Evolutionary conservation across 64 coral and sea anemone genomes (phyloP).

Genomic region (Platygyra sinensis): DNA sequence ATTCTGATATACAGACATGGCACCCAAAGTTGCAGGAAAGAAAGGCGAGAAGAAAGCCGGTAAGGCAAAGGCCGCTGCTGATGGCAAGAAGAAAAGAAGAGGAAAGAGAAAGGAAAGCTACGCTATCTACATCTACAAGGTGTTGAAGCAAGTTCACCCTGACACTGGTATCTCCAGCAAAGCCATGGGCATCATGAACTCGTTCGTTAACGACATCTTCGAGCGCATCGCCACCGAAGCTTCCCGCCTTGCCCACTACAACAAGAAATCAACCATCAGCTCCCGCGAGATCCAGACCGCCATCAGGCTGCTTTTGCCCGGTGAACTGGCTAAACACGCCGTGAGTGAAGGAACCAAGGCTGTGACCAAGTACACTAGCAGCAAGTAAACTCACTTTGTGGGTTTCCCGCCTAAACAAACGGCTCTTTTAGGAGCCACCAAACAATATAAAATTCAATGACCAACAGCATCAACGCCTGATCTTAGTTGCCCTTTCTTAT

Average conservation of each 20-base stretch:
- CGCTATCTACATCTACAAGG: slow-evolving; percentile 54
- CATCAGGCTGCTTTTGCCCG: slow-evolving; percentile 28
- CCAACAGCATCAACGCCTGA: no score
- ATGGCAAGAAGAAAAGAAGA: slow-evolving; percentile 15
- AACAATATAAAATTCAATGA: no score
- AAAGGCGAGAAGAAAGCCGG: no score
- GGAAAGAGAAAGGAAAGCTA: slow-evolving; percentile 46
- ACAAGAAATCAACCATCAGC: slow-evolving; percentile 56
- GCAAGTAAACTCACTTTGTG: slow-evolving; percentile 20
- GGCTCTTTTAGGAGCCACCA: slow-evolving; percentile 7
- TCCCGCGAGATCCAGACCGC: slow-evolving; percentile 35
- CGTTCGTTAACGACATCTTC: slow-evolving; percentile 78
- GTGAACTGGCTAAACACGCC: slow-evolving; percentile 22
- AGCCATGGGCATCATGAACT: slow-evolving; percentile 79
- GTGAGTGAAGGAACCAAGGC: slow-evolving; percentile 26
- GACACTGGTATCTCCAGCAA: slow-evolving; percentile 78
- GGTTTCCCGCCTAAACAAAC: slow-evolving; percentile 1
- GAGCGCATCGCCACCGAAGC: slow-evolving; percentile 77
- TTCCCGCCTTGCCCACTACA: slow-evolving; percentile 69
- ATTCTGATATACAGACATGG: no score
- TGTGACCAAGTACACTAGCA: slow-evolving; percentile 30
- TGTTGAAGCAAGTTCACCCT: slow-evolving; percentile 45
- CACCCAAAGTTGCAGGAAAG: no score
- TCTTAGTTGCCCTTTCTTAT: no score
- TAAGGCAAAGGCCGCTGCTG: not conserved